Conservation (phyloP, 2,888 invertebrate genomes). For the Nemotelus nigrinus region DNA sequence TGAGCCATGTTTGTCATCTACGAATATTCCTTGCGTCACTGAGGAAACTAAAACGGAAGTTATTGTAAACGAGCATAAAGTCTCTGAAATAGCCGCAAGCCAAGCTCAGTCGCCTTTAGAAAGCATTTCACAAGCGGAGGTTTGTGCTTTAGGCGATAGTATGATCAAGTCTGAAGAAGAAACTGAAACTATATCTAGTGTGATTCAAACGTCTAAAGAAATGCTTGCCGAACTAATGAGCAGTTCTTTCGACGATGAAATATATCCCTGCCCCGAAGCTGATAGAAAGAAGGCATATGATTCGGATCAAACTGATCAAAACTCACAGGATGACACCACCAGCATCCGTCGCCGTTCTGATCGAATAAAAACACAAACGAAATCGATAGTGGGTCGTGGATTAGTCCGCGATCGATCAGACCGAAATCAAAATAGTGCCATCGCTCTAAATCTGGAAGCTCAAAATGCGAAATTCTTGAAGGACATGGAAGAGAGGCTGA, state of each 20-base stretch:
- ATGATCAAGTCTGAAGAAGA: not conserved
- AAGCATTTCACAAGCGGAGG: not conserved
- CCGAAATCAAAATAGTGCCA: conserved; percentile 53
- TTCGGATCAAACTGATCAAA: conserved; percentile 24
- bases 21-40: not conserved
- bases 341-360: conserved; percentile 77
- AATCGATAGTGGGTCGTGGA: conserved; percentile 74
- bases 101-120: too few species aligned
- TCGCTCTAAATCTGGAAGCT: conserved; percentile 54
- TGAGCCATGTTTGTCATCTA: not conserved
- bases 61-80: not conserved
- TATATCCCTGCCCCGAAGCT: not conserved
- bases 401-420: conserved; percentile 68
- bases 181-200: not conserved
- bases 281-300: not conserved
- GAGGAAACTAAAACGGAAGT: not conserved
- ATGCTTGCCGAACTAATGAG: conserved; percentile 22
- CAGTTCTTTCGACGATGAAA: conserved; percentile 5
- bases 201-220: conserved; percentile 10
- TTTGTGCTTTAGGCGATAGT: not conserved
- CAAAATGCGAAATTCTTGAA: conserved; percentile 62
- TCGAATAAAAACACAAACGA: conserved; percentile 77
- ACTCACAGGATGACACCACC: conserved; percentile 19
- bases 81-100: too few species aligned
- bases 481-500: conserved; percentile 68